Evolutionary conservation across 2,888 invertebrate species (phyloP).

Genomic region (Drosophila mayaguana): DNA sequence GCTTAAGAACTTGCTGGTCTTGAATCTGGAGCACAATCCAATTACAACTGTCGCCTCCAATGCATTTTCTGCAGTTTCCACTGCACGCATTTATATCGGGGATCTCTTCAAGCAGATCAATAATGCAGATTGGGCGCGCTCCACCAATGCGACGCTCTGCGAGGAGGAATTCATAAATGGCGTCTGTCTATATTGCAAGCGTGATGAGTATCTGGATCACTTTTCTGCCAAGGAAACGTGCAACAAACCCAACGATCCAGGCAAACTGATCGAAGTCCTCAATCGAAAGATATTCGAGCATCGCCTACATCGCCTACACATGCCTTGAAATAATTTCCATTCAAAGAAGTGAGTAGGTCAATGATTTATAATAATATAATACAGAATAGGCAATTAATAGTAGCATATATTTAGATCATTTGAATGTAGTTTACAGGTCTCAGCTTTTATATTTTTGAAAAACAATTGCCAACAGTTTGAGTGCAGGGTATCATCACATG

Average conservation of each 20-base stretch:
- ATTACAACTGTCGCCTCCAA: conserved; percentile 62
- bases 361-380: background rate
- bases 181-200: conserved; percentile 67
- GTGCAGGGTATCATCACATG: too few species aligned
- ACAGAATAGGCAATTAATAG: too few species aligned
- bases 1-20: conserved; percentile 56
- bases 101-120: conserved; percentile 43
- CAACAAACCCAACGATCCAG: conserved; percentile 61
- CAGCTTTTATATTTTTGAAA: too few species aligned
- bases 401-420: too few species aligned
- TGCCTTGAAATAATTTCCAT: conserved; percentile 16
- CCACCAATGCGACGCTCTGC: conserved; percentile 69
- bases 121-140: conserved; percentile 58
- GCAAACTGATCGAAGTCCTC: conserved; percentile 53
- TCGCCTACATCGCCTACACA: conserved; percentile 36
- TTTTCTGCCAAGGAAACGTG: conserved; percentile 68
- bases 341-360: conserved; percentile 35
- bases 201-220: conserved; percentile 67
- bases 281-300: conserved; percentile 57
- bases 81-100: conserved; percentile 66
- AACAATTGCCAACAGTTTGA: too few species aligned
- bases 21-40: conserved; percentile 71
- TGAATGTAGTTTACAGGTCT: too few species aligned
- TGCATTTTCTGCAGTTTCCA: conserved; percentile 55
- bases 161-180: conserved; percentile 69